These are phyloP conservation scores for Eupelmus urozonus DNA, from an alignment of 2,888 invertebrate species.

Conservation along the genomic window DNA sequence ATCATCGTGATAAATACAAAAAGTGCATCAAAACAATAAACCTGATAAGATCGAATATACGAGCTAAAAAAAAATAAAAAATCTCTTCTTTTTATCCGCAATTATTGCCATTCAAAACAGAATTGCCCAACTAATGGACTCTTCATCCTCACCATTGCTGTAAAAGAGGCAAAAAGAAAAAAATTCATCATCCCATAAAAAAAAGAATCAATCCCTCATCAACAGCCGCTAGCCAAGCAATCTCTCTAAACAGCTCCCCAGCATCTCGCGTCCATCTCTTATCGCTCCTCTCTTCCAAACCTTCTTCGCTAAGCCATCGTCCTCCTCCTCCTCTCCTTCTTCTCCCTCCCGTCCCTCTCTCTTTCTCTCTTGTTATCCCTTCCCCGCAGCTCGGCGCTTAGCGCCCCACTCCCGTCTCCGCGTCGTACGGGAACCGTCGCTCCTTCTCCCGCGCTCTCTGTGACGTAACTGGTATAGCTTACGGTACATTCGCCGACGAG, in stretches of 20 bases:
- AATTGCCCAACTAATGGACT: too few relatives aligned
- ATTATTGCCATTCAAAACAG: too few relatives aligned
- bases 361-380: background rate
- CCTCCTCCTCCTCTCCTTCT: background rate
- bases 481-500: conserved; percentile 76
- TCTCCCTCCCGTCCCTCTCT: background rate
- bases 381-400: conserved; percentile 17
- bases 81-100: too few relatives aligned
- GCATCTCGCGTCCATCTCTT: background rate
- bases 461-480: conserved; percentile 75
- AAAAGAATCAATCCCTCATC: background rate
- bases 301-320: background rate
- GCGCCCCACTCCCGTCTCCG: background rate
- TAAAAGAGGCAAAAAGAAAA: too few relatives aligned
- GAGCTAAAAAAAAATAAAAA: too few relatives aligned
- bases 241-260: too few relatives aligned
- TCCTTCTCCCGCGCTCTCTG: conserved; percentile 51
- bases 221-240: too few relatives aligned
- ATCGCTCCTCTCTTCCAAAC: background rate
- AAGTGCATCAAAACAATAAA: too few relatives aligned
- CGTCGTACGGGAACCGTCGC: conserved; percentile 63
- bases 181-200: background rate
- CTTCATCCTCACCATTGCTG: too few relatives aligned
- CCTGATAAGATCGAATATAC: too few relatives aligned
- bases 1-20: too few relatives aligned